Evolutionary conservation across 2,888 invertebrate genomes (phyloP).

Genomic region (Sclerodermus sp.): DNA sequence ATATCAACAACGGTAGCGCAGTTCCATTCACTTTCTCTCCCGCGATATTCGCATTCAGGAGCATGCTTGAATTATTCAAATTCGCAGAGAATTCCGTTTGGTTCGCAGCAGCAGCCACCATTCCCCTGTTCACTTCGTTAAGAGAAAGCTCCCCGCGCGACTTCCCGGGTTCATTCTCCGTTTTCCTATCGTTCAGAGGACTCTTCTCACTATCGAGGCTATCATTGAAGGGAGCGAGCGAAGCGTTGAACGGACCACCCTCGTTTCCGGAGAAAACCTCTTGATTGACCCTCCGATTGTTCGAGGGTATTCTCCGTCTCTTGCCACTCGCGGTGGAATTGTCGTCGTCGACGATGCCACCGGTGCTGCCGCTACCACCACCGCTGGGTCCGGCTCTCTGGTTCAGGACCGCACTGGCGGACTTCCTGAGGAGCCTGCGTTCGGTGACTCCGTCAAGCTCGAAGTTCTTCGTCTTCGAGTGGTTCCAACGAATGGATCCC

Average conservation of each 20-base stretch:
- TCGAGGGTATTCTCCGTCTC: constrained; percentile 15
- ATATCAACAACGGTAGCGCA: background rate
- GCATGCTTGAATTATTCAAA: too few relatives aligned
- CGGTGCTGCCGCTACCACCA: too few relatives aligned
- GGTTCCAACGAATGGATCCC: constrained; percentile 39
- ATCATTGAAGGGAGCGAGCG: too few relatives aligned
- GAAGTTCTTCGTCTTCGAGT: constrained; percentile 21
- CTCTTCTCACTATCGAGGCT: too few relatives aligned
- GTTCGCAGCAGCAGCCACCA: too few relatives aligned
- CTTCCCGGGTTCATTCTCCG: background rate
- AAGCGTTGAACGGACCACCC: too few relatives aligned
- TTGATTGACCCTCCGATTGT: background rate
- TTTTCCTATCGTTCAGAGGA: too few relatives aligned
- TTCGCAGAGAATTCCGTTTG: too few relatives aligned
- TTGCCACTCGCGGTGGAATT: constrained; percentile 7
- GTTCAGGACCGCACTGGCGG: constrained; percentile 43
- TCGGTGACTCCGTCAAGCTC: constrained; percentile 27
- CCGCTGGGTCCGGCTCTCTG: constrained; percentile 28
- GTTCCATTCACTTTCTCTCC: background rate
- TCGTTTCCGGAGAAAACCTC: too few relatives aligned
- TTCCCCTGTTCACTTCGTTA: too few relatives aligned
- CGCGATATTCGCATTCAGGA: too few relatives aligned
- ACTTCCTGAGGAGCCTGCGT: constrained; percentile 32
- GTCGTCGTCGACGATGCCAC: constrained; percentile 21
- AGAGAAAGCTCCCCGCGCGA: background rate